Conservation (phyloP, 2,113 vertebrate genomes). For the Pholis gunnellus region DNA sequence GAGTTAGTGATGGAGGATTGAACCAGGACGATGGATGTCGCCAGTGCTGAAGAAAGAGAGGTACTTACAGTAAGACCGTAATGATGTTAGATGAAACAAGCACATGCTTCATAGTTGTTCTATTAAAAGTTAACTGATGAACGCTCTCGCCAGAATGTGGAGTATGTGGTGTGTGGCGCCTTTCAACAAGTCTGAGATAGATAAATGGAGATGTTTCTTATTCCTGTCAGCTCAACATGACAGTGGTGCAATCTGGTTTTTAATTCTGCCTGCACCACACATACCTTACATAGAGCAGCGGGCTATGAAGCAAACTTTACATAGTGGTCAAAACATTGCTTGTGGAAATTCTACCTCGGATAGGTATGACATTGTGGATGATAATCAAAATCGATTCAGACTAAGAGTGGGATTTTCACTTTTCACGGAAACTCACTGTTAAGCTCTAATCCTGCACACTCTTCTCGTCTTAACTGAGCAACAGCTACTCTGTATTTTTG, state of each 20-base stretch:
- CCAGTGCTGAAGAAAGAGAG: constrained; percentile 1
- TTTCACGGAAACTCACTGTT: no score
- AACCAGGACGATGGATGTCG: not conserved
- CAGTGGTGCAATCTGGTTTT: constrained; percentile 5
- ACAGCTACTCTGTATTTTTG: constrained; percentile 7
- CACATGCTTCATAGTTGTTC: constrained; percentile 53
- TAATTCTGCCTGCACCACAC: not conserved
- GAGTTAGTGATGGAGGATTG: constrained; percentile 11
- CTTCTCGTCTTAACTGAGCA: not conserved
- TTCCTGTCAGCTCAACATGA: constrained; percentile 17
- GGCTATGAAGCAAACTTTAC: not conserved
- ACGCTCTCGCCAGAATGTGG: not conserved
- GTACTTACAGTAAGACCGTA: not conserved
- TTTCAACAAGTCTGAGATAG: not conserved
- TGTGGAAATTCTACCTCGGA: not conserved
- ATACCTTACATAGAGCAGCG: not conserved
- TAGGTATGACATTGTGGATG: not conserved
- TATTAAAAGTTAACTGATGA: constrained; percentile 29
- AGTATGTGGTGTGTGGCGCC: not conserved
- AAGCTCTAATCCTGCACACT: not conserved
- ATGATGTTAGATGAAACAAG: constrained; percentile 32
- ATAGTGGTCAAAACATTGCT: not conserved
- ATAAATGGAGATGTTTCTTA: not conserved
- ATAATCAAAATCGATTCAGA: not conserved
- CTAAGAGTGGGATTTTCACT: not conserved